Evolutionary conservation across 2,888 invertebrate species (phyloP).

Genomic region (Andrena fulva): DNA sequence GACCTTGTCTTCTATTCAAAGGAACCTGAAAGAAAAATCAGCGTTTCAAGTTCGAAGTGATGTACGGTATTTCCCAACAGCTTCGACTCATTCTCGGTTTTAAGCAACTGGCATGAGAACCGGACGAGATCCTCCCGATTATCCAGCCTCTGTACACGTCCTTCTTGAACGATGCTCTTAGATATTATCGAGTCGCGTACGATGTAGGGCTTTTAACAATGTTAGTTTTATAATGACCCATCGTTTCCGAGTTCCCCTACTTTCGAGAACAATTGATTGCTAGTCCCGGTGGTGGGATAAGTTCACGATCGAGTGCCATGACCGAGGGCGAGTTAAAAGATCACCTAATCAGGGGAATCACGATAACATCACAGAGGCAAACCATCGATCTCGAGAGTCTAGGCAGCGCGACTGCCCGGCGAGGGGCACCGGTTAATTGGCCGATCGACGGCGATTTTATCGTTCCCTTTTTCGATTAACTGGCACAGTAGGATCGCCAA

Average conservation of each 20-base stretch:
- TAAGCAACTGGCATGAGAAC: too few relatives aligned
- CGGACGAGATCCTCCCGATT: too few relatives aligned
- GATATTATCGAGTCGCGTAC: too few relatives aligned
- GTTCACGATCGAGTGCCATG: conserved; percentile 20
- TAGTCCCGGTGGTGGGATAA: background rate
- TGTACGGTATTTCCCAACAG: too few relatives aligned
- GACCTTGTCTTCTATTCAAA: too few relatives aligned
- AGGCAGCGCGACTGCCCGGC: conserved; percentile 35
- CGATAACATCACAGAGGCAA: conserved; percentile 44
- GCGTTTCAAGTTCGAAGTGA: too few relatives aligned
- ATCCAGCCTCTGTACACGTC: too few relatives aligned
- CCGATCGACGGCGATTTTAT: conserved; percentile 63
- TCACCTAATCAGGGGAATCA: conserved; percentile 29
- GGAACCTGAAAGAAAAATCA: too few relatives aligned
- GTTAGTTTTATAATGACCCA: background rate
- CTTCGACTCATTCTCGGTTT: too few relatives aligned
- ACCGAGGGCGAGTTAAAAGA: background rate
- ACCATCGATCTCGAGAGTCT: conserved; percentile 29
- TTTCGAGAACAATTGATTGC: too few relatives aligned
- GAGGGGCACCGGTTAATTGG: conserved; percentile 45
- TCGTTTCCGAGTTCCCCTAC: too few relatives aligned
- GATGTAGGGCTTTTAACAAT: background rate
- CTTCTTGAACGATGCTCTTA: too few relatives aligned
- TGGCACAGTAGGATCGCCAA: conserved; percentile 64
- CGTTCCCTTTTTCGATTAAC: conserved; percentile 65